These are phyloP conservation scores for Pseudochirops corinnae DNA, from an alignment of 2,797 vertebrate genomes.

Conservation along the genomic window DNA sequence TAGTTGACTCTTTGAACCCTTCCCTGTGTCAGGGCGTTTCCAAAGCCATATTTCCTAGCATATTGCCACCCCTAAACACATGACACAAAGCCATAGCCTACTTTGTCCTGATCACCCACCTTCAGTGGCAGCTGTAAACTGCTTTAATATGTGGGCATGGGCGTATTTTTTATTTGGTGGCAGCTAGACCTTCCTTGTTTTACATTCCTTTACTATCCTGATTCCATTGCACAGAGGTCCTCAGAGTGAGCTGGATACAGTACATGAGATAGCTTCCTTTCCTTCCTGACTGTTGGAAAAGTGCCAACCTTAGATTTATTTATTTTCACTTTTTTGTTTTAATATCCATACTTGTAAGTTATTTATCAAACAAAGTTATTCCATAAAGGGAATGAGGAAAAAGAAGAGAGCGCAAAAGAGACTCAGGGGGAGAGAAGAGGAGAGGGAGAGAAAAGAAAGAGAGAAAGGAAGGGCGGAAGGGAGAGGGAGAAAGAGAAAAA, in stretches of 20 bases:
- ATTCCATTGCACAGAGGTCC: neutral
- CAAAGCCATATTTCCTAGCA: neutral
- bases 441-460: too few relatives aligned
- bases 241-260: neutral
- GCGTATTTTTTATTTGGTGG: neutral
- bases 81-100: neutral
- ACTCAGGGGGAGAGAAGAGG: neutral
- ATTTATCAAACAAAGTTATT: neutral
- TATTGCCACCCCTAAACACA: neutral
- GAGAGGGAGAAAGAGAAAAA: neutral
- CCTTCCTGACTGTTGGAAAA: conserved; percentile 29
- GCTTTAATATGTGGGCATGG: neutral
- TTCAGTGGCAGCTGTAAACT: neutral
- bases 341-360: conserved; percentile 38
- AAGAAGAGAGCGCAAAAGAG: neutral
- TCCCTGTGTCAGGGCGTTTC: neutral
- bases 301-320: neutral
- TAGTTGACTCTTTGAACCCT: neutral
- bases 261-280: neutral
- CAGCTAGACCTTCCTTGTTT: neutral
- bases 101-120: neutral
- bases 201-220: neutral
- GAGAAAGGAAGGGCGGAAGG: neutral
- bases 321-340: conserved; percentile 53
- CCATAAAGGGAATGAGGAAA: neutral